phyloP scores from a whole-genome alignment of 2,113 vertebrate species.

The Brachyhypopomus occidentalis region DNA sequence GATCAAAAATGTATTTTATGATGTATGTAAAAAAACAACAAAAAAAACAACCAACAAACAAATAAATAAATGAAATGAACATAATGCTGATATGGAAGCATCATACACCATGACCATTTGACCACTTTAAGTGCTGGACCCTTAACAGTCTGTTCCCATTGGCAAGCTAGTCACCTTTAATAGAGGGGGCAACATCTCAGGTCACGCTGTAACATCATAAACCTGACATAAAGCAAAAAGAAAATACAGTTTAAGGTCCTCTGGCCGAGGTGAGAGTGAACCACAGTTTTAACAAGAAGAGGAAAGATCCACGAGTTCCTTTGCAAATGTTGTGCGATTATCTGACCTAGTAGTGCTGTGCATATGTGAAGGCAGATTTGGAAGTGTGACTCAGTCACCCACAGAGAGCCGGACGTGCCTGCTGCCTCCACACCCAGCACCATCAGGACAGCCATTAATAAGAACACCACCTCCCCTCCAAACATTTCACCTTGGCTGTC shows the following conservation, averaged over 20 bases:
- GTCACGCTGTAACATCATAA: slow-evolving; percentile 17
- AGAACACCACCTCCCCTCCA: background rate
- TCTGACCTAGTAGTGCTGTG: too few relatives aligned
- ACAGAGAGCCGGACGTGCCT: too few relatives aligned
- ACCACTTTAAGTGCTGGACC: background rate
- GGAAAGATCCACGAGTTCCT: background rate
- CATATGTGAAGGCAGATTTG: too few relatives aligned
- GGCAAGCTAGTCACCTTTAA: background rate
- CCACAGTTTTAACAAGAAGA: background rate
- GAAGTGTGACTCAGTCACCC: too few relatives aligned
- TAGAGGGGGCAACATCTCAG: background rate
- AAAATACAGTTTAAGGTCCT: background rate
- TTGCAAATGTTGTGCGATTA: too few relatives aligned
- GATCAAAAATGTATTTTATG: slow-evolving; percentile 5
- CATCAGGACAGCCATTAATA: background rate
- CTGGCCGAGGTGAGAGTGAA: background rate
- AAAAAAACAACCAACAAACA: background rate
- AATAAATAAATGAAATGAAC: slow-evolving; percentile 6
- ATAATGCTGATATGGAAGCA: background rate
- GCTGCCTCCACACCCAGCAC: background rate
- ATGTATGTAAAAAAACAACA: background rate
- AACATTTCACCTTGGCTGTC: background rate
- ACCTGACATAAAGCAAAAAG: slow-evolving; percentile 21
- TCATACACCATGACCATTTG: background rate
- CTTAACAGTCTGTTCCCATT: background rate